Evolutionary conservation across 2,797 vertebrate genomes (phyloP).

Genomic region (Tragelaphus oryx): DNA sequence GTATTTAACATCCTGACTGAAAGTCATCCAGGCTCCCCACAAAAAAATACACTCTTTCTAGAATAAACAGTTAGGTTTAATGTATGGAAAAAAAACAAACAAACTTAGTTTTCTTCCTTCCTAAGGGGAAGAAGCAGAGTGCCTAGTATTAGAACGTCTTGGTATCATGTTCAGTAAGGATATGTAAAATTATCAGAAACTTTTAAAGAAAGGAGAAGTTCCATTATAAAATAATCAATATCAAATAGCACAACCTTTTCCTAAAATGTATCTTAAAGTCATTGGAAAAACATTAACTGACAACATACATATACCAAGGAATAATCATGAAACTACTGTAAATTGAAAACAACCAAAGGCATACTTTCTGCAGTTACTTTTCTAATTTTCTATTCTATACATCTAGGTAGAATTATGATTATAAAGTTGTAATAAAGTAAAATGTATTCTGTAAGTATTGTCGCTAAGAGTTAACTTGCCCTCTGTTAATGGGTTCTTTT

Average conservation of each 20-base stretch:
- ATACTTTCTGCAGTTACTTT: background rate
- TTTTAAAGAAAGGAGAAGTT: background rate
- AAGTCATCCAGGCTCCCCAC: background rate
- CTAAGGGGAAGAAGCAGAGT: background rate
- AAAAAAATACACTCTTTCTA: background rate
- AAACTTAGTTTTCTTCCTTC: background rate
- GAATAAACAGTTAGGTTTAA: background rate
- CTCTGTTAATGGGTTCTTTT: conserved; percentile 10
- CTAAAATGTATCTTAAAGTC: background rate
- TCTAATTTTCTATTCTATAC: background rate
- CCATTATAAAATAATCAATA: background rate
- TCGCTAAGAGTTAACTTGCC: background rate
- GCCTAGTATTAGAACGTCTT: background rate
- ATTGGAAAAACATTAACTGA: background rate
- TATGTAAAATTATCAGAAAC: background rate
- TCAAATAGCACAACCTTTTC: background rate
- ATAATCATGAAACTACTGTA: background rate
- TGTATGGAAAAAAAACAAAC: background rate
- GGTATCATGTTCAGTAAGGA: background rate
- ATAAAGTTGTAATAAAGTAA: conserved; percentile 20
- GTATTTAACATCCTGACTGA: background rate
- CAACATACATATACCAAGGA: background rate
- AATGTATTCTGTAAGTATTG: background rate
- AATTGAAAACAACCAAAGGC: background rate
- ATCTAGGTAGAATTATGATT: background rate